Base-by-base conservation (phyloP, 2,113 vertebrate species). In the Chaenocephalus aceratus region DNA sequence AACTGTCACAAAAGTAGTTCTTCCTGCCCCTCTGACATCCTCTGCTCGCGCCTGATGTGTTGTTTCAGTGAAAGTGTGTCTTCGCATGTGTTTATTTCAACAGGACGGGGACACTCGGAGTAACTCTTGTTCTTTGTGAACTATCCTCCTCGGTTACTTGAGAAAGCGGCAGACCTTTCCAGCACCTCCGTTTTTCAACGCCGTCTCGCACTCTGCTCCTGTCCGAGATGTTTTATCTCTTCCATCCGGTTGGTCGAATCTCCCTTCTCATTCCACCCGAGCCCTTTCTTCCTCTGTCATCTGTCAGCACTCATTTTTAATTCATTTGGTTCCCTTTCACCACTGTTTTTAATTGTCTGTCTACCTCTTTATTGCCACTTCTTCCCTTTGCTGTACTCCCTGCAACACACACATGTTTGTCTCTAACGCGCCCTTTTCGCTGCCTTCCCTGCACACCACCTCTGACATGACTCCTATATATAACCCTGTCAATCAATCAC, bases 401-500 rank as follows among this genome's bases (percentile, higher is more conserved):
- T 66, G 34, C 57, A 62, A 67, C 36, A 62, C 41, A 65, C 59
- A 77, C 64, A 64, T 63, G 44, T 52, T 61, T 54, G 52, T 58
- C 34, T 72, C n/a, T 21, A 11, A 12, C 46, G 13, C 23, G 10
- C 36, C 51, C n/a, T 48, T 18, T 18, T 57, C 53, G n/a, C 72
- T 13, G 48, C 56, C n/a, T 51, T 34, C 18, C 48, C 13, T 57
- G 7, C 63, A 58, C 76, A 56, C 65, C 77, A 84, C 75, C 80
- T 79, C 49, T 83, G 69, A 86, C 79, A 79, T 26, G 14, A 51
- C 63, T 84, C 81, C 72, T 66, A 64, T 82, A 81, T 64, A 80
- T 89, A 86, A 89, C 67, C 49, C 86, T 82, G 89, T 80, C 89
- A 90, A 58, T 93, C 86, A 74, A 72, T 91, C 88, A 83, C 46